Percentiles rank a stretch among this genome's conserved stretches.
Evolutionary conservation across 2,888 invertebrate genomes (phyloP).

Genomic region (Dicyrtoma fusca): DNA sequence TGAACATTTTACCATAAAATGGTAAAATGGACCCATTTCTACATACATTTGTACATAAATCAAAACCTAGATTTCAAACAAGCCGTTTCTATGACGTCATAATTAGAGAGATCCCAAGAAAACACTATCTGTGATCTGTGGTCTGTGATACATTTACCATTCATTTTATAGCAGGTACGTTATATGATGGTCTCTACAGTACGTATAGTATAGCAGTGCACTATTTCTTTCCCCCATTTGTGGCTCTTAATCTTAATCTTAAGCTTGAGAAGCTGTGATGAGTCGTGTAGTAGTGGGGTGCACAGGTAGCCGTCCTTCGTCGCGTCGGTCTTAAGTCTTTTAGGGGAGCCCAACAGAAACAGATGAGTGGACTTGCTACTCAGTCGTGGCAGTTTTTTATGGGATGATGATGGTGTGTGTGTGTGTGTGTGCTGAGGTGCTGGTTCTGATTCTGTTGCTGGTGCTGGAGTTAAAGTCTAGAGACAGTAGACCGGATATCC

Average conservation of each 20-base stretch:
- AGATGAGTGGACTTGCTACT: conserved; percentile 28
- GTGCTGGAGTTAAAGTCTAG: conserved; percentile 3
- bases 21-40: too few relatives aligned
- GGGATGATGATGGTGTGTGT: too few relatives aligned
- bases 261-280: conserved; percentile 1
- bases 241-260: background rate
- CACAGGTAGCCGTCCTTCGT: background rate
- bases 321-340: background rate
- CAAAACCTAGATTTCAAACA: too few relatives aligned
- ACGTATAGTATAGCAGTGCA: background rate
- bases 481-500: conserved; percentile 54
- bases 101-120: too few relatives aligned
- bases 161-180: background rate
- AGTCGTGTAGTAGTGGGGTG: background rate
- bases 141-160: too few relatives aligned
- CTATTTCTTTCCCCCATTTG: background rate
- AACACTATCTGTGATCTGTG: too few relatives aligned
- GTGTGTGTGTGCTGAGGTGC: background rate
- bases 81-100: too few relatives aligned
- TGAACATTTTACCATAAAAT: too few relatives aligned
- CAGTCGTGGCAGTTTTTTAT: background rate
- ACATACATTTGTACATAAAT: too few relatives aligned
- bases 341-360: background rate
- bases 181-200: background rate
- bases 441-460: background rate